Conservation (phyloP, 2,888 invertebrate genomes). For the Andrena flavipes region DNA sequence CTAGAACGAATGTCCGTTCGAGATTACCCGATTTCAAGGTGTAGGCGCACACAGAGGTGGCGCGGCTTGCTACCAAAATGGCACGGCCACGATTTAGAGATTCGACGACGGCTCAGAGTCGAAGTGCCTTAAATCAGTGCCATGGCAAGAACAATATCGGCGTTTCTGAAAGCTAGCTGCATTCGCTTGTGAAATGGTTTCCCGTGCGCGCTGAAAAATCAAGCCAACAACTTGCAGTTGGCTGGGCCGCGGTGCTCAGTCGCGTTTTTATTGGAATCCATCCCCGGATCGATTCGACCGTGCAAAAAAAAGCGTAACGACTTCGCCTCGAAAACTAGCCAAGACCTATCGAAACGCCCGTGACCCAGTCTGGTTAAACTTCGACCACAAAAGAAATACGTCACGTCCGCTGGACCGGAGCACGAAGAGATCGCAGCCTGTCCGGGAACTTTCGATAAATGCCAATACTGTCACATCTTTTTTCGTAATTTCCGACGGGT, state of each 20-base stretch:
- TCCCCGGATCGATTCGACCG: conserved; percentile 14
- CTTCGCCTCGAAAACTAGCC: background rate
- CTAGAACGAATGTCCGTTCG: conserved; percentile 24
- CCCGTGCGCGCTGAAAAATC: conserved; percentile 45
- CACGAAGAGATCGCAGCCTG: conserved; percentile 13
- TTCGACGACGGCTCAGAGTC: conserved; percentile 28
- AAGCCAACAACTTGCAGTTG: conserved; percentile 27
- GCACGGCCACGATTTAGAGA: conserved; percentile 35
- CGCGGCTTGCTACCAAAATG: conserved; percentile 9
- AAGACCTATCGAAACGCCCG: conserved; percentile 8
- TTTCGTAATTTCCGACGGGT: conserved; percentile 9
- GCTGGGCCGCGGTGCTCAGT: background rate
- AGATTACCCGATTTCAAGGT: conserved; percentile 32
- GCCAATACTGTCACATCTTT: conserved; percentile 30
- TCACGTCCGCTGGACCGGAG: background rate
- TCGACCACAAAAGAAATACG: background rate
- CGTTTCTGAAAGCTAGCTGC: conserved; percentile 28
- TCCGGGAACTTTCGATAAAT: conserved; percentile 22
- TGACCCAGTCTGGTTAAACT: conserved; percentile 1
- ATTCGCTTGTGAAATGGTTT: conserved; percentile 43
- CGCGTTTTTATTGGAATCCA: conserved; percentile 20
- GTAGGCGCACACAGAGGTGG: conserved; percentile 20
- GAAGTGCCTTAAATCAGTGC: conserved; percentile 44
- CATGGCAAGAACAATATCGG: conserved; percentile 54
- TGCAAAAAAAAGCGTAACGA: conserved; percentile 39